Base-by-base conservation (phyloP, 2,797 vertebrate genomes). In the Pelodytes ibericus region DNA sequence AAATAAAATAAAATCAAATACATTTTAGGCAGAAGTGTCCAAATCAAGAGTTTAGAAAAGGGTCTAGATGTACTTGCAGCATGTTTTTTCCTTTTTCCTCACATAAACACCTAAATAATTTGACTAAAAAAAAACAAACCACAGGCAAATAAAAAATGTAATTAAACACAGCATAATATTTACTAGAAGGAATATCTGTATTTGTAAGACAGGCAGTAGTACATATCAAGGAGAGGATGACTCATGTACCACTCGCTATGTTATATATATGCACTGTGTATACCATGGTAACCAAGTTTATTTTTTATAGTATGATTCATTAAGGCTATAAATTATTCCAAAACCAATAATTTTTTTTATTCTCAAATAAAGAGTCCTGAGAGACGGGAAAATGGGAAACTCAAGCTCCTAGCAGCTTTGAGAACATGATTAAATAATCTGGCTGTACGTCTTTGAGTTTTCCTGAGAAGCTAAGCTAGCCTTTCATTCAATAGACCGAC, bases 241-340 rank as follows among this genome's bases (percentile, higher is more conserved):
- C 33, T 36, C 33, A 5, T 6, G 13, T 15, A 44, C 18, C 41
- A 44, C 41, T 44, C 18, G 41, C 13, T 10, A n/a, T n/a, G n/a
- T 13, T 44, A 44, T 13, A 44, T 44, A 16, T 44, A 44, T 44
- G 18, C 41, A 13, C 18, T 44, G 18, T 16, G 41, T 44, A 16
- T 13, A 9, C 13, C 41, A 13, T 44, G 33, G 33, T 44, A 44
- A 44, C 41, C 41, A 44, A 44, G 41, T 44, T 3, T 44, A 44
- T 44, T 44, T 44, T n/a, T 44, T 44, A 16, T 44, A 44, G 41
- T 44, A 44, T 44, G 41, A 44, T 44, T 44, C 41, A 44, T 44
- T 16, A 44, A 44, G 13, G 41, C 41, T 44, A 16, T 44, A 44
- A 1, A 16, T 44, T 44, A 13, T 2, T 2, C 41, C 41, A 9